These are phyloP conservation scores for Cydia amplana DNA, from an alignment of 1,140 invertebrate species.

Conservation along the genomic window DNA sequence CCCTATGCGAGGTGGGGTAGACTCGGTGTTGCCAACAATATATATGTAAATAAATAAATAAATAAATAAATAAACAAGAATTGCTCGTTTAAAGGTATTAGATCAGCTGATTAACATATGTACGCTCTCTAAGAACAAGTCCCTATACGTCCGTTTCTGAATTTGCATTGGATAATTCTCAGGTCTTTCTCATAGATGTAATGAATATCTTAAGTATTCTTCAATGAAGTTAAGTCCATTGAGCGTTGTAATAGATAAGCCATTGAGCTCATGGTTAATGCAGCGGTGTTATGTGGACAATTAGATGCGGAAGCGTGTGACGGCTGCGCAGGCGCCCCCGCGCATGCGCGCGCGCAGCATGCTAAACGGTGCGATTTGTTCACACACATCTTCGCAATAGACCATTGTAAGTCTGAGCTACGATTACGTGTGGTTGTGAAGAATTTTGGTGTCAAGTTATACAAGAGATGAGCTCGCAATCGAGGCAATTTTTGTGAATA, in stretches of 20 bases:
- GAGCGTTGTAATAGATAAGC: background rate
- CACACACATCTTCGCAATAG: background rate
- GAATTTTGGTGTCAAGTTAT: slow-evolving; percentile 3
- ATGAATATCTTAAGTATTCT: slow-evolving; percentile 7
- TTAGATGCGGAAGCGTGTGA: slow-evolving; percentile 37
- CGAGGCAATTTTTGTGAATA: background rate
- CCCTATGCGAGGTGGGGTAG: too few relatives aligned
- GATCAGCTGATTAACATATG: background rate
- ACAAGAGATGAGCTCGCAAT: background rate
- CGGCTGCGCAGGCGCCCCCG: slow-evolving; percentile 27
- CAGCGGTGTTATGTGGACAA: slow-evolving; percentile 23
- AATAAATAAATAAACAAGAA: too few relatives aligned
- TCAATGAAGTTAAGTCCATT: slow-evolving; percentile 5
- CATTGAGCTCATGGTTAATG: slow-evolving; percentile 13
- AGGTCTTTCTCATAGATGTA: background rate
- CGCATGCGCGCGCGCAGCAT: slow-evolving; percentile 33
- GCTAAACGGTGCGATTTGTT: slow-evolving; percentile 23
- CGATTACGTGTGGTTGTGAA: background rate
- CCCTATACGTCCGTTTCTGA: background rate
- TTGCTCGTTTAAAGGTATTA: too few relatives aligned
- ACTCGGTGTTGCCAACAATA: too few relatives aligned
- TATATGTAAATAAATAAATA: too few relatives aligned
- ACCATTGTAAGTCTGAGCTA: background rate
- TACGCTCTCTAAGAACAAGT: background rate
- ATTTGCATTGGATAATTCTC: background rate